Percentiles rank a stretch among this genome's conserved stretches.
phyloP scores from a whole-genome alignment of 2,113 vertebrate genomes.

The Micronycteris hirsuta region DNA sequence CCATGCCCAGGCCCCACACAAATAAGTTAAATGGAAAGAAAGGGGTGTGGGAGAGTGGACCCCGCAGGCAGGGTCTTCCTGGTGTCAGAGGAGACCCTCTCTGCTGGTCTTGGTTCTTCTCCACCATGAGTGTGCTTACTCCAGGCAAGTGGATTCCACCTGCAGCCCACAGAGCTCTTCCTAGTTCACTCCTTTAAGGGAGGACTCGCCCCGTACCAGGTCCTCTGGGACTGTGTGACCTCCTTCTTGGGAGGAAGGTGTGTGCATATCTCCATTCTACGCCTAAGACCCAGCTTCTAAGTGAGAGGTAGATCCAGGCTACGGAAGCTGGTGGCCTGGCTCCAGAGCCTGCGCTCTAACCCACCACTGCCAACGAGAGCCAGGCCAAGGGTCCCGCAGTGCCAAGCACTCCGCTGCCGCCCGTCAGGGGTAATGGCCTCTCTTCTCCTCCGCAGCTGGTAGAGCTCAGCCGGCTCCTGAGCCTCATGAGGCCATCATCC shows the following conservation, averaged over 20 bases:
- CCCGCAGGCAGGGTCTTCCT: neutral
- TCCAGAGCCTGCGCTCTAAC: neutral
- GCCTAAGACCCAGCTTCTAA: neutral
- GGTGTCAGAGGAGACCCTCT: neutral
- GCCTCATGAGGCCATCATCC: conserved; percentile 57
- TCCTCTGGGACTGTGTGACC: neutral
- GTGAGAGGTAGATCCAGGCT: neutral
- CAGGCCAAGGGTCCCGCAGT: neutral
- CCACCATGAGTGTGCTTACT: neutral
- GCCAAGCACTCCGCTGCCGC: fast-evolving
- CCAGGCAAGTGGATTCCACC: neutral
- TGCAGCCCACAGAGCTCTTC: neutral
- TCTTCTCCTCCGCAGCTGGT: conserved; percentile 48
- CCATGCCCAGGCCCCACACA: neutral
- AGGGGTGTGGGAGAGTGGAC: fast-evolving
- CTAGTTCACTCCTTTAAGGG: neutral
- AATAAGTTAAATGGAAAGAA: neutral
- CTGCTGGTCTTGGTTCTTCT: neutral
- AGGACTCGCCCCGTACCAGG: neutral
- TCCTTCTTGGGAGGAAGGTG: neutral
- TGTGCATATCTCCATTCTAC: neutral
- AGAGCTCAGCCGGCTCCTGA: conserved; percentile 39
- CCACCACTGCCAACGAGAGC: neutral
- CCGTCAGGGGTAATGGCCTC: neutral
- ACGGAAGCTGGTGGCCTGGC: neutral